These are phyloP conservation scores for Actias luna DNA, from an alignment of 2,888 invertebrate genomes.

Conservation along the genomic window DNA sequence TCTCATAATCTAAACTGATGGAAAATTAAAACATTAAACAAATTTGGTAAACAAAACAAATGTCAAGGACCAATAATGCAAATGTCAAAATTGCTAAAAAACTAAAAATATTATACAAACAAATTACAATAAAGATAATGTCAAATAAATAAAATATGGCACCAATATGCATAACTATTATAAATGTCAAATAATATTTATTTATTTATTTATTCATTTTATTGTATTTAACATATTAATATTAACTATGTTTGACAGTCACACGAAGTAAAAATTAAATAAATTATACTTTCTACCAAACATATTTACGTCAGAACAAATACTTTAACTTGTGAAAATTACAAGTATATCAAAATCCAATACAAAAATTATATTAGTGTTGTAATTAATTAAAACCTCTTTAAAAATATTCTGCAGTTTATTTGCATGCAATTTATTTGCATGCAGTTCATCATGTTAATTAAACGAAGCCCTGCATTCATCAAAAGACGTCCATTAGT, in stretches of 20 bases:
- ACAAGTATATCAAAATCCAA: too few relatives aligned
- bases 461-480: too few relatives aligned
- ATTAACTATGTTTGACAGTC: not conserved
- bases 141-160: not conserved
- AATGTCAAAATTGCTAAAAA: not conserved
- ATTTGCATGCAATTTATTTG: too few relatives aligned
- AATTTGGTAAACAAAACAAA: not conserved
- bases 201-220: not conserved
- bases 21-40: not conserved
- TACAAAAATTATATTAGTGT: too few relatives aligned
- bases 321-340: too few relatives aligned
- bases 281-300: not conserved
- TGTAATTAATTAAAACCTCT: too few relatives aligned
- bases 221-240: not conserved
- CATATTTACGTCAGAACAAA: too few relatives aligned
- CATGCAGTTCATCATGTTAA: too few relatives aligned
- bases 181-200: conserved; percentile 7
- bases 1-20: not conserved
- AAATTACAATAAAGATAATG: not conserved
- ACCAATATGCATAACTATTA: not conserved
- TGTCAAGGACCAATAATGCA: not conserved
- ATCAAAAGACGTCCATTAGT: too few relatives aligned
- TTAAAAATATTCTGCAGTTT: too few relatives aligned
- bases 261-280: not conserved
- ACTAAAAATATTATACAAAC: not conserved